Evolutionary conservation across 2,888 invertebrate genomes (phyloP).

Genomic region (Willowsia nigromaculata): DNA sequence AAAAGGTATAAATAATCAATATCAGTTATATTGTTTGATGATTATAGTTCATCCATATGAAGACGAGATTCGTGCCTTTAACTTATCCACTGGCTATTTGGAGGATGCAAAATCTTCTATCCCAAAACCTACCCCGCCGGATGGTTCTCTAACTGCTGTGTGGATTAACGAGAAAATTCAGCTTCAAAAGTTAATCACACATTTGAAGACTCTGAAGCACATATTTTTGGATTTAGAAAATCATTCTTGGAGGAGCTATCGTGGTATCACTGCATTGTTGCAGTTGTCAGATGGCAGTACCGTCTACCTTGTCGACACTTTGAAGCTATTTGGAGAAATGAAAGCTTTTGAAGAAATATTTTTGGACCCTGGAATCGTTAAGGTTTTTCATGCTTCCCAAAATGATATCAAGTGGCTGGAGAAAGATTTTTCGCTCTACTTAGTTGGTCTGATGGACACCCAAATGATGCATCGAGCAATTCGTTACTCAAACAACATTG

Average conservation of each 20-base stretch:
- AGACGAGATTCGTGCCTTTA: not conserved
- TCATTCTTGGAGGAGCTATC: not conserved
- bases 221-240: not conserved
- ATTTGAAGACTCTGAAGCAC: not conserved
- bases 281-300: not conserved
- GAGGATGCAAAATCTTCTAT: too few species aligned
- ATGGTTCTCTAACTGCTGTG: not conserved
- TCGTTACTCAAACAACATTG: not conserved
- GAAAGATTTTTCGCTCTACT: not conserved
- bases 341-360: not conserved
- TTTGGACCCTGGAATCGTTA: not conserved
- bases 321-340: not conserved
- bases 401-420: constrained; percentile 10
- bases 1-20: not conserved
- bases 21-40: not conserved
- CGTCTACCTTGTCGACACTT: constrained; percentile 3
- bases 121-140: too few species aligned
- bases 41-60: not conserved
- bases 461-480: not conserved
- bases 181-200: not conserved
- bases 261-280: not conserved
- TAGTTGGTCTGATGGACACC: constrained; percentile 7
- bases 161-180: not conserved
- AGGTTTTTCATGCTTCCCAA: not conserved
- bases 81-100: not conserved